phyloP scores from a whole-genome alignment of 1,140 invertebrate species.

The Penaeus vannamei region DNA sequence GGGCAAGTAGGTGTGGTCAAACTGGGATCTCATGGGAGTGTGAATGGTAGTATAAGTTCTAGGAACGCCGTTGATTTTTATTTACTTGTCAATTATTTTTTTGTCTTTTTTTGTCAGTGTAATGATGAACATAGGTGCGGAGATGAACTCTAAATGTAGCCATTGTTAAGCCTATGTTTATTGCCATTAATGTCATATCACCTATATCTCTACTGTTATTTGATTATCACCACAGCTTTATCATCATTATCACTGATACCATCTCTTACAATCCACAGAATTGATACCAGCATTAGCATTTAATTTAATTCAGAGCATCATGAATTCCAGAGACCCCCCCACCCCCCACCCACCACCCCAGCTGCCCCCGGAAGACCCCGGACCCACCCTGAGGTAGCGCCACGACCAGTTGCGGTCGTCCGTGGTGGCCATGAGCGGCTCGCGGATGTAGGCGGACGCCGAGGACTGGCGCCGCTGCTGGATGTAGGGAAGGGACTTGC shows the following conservation, averaged over 20 bases:
- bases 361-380: not conserved
- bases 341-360: too few species aligned
- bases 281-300: too few species aligned
- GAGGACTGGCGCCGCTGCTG: slow-evolving; percentile 55
- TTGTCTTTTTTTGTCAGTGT: not conserved
- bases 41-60: too few species aligned
- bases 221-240: too few species aligned
- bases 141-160: not conserved
- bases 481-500: slow-evolving; percentile 48
- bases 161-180: not conserved
- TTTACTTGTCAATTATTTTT: not conserved
- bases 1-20: too few species aligned
- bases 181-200: not conserved
- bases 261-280: too few species aligned
- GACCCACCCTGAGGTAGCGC: slow-evolving; percentile 53
- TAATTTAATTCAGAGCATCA: too few species aligned
- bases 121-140: not conserved
- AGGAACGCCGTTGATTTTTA: too few species aligned
- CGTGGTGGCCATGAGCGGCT: slow-evolving; percentile 35
- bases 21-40: too few species aligned
- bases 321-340: too few species aligned
- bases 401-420: slow-evolving; percentile 56
- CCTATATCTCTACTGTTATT: not conserved
- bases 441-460: slow-evolving; percentile 44
- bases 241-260: too few species aligned